Conservation (phyloP, 1,140 invertebrate genomes). For the Drosophila varians region DNA sequence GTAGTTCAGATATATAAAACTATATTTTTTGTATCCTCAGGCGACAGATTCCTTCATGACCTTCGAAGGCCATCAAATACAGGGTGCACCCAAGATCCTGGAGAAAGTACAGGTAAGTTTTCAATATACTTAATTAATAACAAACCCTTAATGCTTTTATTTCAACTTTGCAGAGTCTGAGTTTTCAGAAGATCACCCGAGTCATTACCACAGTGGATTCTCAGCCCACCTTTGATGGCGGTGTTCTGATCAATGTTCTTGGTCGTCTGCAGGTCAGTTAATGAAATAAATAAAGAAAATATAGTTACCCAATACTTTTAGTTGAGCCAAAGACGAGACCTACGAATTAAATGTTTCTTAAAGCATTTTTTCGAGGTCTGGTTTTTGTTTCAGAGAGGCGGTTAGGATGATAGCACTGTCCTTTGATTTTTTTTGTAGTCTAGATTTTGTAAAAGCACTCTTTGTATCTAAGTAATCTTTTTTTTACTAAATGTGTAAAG, state of each 20-base stretch:
- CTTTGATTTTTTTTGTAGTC: neutral
- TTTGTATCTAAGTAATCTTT: neutral
- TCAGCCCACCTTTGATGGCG: constrained; percentile 97
- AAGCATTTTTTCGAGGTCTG: neutral
- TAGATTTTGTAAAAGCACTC: neutral
- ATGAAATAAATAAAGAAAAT: neutral
- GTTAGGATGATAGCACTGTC: constrained; percentile 28
- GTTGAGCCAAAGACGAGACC: neutral
- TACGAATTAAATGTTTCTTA: neutral
- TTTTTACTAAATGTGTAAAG: neutral
- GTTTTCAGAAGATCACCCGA: constrained; percentile 96
- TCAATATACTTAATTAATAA: neutral
- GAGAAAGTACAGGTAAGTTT: constrained; percentile 94
- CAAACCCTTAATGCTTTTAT: neutral
- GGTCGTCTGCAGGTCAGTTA: constrained; percentile 94
- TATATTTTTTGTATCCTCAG: constrained; percentile 85
- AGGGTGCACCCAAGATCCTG: constrained; percentile 96
- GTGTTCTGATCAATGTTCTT: constrained; percentile 95
- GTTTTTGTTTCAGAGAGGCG: neutral
- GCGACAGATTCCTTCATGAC: constrained; percentile 96
- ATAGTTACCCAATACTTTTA: neutral
- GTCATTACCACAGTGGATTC: constrained; percentile 96
- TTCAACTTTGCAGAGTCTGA: constrained; percentile 87
- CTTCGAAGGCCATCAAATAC: constrained; percentile 96
- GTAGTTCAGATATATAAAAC: too few relatives aligned